phyloP scores from a whole-genome alignment of 2,888 invertebrate species.

The Pardosa pseudoannulata region DNA sequence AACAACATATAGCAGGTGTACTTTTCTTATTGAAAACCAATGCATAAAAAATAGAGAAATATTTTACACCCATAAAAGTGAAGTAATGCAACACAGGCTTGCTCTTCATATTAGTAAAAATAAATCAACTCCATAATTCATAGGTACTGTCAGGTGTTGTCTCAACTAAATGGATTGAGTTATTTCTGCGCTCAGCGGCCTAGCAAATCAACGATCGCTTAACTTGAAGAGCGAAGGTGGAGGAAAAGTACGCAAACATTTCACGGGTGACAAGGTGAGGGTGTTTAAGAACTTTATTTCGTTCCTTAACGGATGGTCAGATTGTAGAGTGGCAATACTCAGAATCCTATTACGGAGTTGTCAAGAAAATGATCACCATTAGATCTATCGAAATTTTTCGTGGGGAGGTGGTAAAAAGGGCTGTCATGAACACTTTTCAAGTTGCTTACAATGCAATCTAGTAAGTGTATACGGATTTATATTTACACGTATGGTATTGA shows the following conservation, averaged over 20 bases:
- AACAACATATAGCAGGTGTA: too few relatives aligned
- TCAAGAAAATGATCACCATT: background rate
- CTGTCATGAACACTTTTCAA: too few relatives aligned
- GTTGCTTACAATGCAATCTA: too few relatives aligned
- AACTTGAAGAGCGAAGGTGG: constrained; percentile 1
- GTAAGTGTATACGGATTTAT: too few relatives aligned
- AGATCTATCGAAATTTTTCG: too few relatives aligned
- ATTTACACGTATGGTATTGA: too few relatives aligned
- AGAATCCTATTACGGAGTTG: background rate
- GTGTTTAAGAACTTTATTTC: constrained; percentile 1
- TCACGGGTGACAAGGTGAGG: constrained; percentile 4
- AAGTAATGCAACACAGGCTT: background rate
- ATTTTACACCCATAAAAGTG: too few relatives aligned
- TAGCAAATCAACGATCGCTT: background rate
- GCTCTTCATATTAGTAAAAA: background rate
- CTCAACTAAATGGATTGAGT: constrained; percentile 15
- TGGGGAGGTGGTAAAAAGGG: too few relatives aligned
- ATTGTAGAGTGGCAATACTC: background rate
- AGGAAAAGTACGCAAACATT: constrained; percentile 2
- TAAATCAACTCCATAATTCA: background rate
- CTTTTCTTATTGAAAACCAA: too few relatives aligned
- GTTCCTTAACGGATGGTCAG: background rate
- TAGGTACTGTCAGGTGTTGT: background rate
- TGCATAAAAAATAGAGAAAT: too few relatives aligned
- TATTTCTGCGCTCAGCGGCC: background rate